Conservation (phyloP, 2,888 invertebrate species). For the Troides aeacus region DNA sequence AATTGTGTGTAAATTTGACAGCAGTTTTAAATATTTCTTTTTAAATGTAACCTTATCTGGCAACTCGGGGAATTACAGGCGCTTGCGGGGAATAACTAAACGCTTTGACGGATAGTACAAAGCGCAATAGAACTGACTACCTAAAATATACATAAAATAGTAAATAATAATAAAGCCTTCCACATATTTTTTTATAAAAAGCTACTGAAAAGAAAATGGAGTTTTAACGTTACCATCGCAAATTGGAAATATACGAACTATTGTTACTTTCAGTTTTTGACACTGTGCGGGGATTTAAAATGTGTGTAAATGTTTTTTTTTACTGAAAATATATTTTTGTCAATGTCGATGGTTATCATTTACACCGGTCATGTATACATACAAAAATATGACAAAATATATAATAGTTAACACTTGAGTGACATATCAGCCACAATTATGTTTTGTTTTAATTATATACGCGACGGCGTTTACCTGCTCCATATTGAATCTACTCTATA, state of each 20-base stretch:
- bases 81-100: not conserved
- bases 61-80: not conserved
- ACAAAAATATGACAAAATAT: conserved; percentile 32
- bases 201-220: not conserved
- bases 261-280: not conserved
- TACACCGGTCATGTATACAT: conserved; percentile 32
- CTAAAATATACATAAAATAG: not conserved
- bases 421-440: conserved; percentile 14
- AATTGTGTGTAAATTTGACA: too few relatives aligned
- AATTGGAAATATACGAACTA: too few relatives aligned
- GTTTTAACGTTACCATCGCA: too few relatives aligned
- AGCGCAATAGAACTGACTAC: not conserved
- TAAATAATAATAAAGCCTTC: too few relatives aligned
- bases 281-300: not conserved
- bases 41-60: not conserved
- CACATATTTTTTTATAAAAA: too few relatives aligned
- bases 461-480: conserved; percentile 4
- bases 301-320: not conserved
- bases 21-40: not conserved
- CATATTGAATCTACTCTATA: conserved; percentile 39
- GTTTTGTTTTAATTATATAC: not conserved
- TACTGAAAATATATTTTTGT: conserved; percentile 19
- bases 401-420: conserved; percentile 31
- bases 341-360: conserved; percentile 15
- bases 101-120: not conserved